These are phyloP conservation scores for Tenthredo livida DNA, from an alignment of 2,888 invertebrate species.

Conservation along the genomic window DNA sequence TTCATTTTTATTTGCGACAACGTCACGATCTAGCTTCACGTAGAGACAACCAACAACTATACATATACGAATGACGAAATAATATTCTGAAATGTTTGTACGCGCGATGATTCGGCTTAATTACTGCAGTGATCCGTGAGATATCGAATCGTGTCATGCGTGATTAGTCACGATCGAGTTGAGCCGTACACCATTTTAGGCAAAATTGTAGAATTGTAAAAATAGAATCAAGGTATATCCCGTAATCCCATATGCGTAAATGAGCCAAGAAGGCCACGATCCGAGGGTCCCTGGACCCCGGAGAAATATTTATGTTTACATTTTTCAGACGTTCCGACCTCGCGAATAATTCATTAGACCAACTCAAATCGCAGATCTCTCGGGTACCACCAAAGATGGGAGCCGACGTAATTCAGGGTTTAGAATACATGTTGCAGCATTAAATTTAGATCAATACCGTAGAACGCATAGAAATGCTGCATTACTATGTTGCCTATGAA, in stretches of 20 bases:
- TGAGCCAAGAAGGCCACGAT: neutral
- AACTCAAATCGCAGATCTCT: neutral
- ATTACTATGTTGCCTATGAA: neutral
- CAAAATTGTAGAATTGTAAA: conserved; percentile 17
- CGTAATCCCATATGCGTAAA: conserved; percentile 11
- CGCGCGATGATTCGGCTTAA: neutral
- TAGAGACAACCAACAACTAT: neutral
- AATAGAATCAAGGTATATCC: conserved; percentile 25
- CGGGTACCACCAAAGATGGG: neutral
- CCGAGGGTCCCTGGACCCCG: conserved; percentile 17
- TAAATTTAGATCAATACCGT: conserved; percentile 23
- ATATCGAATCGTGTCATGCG: neutral
- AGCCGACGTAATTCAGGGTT: neutral
- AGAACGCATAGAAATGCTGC: neutral
- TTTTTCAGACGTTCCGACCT: neutral
- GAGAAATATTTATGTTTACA: conserved; percentile 9
- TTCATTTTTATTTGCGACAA: neutral
- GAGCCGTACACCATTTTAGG: conserved; percentile 35
- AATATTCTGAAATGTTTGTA: neutral
- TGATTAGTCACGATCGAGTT: neutral
- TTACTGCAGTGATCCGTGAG: conserved; percentile 1
- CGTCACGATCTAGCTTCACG: neutral
- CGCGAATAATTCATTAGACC: conserved; percentile 6
- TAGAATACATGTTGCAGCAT: neutral
- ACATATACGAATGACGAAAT: neutral